Evolutionary conservation across 2,113 vertebrate species (phyloP), one percentile per base, ranked within the genome.

Genomic region (Catharus fuscescens): DNA sequence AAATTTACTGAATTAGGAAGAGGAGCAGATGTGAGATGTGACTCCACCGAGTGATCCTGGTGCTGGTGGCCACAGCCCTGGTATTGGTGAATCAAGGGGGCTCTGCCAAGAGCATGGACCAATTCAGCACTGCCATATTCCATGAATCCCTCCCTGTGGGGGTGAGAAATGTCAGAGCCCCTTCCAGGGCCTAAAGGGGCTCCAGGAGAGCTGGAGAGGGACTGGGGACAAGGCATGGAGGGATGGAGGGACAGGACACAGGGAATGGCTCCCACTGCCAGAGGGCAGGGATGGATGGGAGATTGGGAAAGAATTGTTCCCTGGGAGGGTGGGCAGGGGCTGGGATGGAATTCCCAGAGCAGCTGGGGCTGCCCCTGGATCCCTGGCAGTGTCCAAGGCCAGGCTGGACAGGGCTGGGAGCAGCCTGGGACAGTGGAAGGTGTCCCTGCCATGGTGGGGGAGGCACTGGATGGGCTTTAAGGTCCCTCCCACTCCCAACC

Each of bases 31-130:
- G 10, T 6, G 36, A 42, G n/a, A 26, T 2, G 59, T 47, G 83
- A 50, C 42, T 59, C 15, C 19, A 9, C 0, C 0, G 8, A 23
- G 38, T 3, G n/a, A 28, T 14, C 4, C 10, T 1, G 0, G 3
- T 42, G 54, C 40, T 31, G 42, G 14, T 56, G 74, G 60, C 67
- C 24, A 18, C 45, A 62, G 59, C 32, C 10, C 60, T 74, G 71
- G 28, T 31, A 29, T 4, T 1, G 1, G 18, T 23, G 36, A 28
- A 38, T 1, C 0, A 9, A 45, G 3, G 4, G 72, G 45, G 45
- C 11, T 66, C 38, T 82, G 44, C 53, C 1, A 8, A 28, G 38
- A 45, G 26, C 45, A 44, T 0, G 18, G 47, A 67, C 26, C 40
- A 17, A 5, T 2, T 31, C 6, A 1, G 7, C 53, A 14, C 6